These are phyloP conservation scores for Fulica atra DNA, from an alignment of 2,113 vertebrate species.

Conservation along the genomic window DNA sequence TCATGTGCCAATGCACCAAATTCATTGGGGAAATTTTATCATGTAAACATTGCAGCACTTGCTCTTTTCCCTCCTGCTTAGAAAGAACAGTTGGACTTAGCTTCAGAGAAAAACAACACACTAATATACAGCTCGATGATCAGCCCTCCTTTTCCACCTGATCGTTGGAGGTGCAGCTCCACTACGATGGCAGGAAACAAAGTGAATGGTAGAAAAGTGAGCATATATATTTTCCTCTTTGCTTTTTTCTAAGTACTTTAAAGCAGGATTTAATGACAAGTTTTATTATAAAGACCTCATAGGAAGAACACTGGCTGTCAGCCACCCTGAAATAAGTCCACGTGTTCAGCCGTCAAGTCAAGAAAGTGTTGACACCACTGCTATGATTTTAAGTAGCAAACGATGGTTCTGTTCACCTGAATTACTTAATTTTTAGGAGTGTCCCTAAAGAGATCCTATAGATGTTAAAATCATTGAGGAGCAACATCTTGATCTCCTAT, in stretches of 20 bases:
- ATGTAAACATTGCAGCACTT: background rate
- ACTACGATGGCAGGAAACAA: background rate
- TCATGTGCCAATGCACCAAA: background rate
- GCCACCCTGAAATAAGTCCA: background rate
- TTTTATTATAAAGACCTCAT: background rate
- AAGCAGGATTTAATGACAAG: background rate
- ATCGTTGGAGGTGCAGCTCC: background rate
- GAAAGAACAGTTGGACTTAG: background rate
- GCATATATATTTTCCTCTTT: background rate
- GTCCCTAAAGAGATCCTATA: background rate
- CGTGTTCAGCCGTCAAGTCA: background rate
- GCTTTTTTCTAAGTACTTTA: background rate
- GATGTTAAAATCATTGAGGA: background rate
- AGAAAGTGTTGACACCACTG: background rate
- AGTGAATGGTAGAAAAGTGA: background rate
- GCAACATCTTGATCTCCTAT: background rate
- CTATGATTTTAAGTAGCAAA: background rate
- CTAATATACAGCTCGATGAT: background rate
- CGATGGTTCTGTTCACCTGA: background rate
- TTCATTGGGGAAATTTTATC: background rate
- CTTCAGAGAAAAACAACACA: background rate
- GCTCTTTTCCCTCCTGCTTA: background rate
- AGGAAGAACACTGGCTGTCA: background rate
- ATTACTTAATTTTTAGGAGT: background rate
- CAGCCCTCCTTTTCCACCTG: background rate